These are phyloP conservation scores for Euwallacea fornicatus DNA, from an alignment of 1,140 invertebrate genomes.

Conservation along the genomic window DNA sequence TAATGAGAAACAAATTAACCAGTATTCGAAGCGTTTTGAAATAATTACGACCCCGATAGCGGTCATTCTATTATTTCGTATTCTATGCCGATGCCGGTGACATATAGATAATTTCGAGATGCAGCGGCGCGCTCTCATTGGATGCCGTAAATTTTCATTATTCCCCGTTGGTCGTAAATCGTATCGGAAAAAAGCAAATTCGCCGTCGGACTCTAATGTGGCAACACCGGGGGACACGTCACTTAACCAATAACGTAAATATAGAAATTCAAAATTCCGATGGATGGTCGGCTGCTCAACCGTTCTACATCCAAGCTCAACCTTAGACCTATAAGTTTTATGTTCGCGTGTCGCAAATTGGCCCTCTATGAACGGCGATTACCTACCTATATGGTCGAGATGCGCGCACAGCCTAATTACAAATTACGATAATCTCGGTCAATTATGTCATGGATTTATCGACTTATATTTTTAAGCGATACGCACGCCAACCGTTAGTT, in stretches of 20 bases:
- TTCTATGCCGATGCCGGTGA: slow-evolving; percentile 13
- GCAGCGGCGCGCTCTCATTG: background rate
- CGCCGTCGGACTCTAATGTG: too few species aligned
- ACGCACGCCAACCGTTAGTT: slow-evolving; percentile 8
- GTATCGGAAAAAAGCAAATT: too few species aligned
- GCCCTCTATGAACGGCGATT: background rate
- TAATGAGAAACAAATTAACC: slow-evolving; percentile 34
- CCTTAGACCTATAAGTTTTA: background rate
- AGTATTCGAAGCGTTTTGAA: slow-evolving; percentile 29
- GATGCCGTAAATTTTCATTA: slow-evolving; percentile 2
- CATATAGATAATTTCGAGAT: slow-evolving; percentile 5
- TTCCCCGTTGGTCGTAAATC: background rate
- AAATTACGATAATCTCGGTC: slow-evolving; percentile 4
- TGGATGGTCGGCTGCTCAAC: too few species aligned
- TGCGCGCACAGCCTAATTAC: background rate
- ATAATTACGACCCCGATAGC: slow-evolving; percentile 30
- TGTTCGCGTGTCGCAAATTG: background rate
- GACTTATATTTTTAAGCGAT: background rate
- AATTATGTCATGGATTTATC: background rate
- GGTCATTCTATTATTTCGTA: slow-evolving; percentile 27
- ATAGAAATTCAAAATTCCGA: too few species aligned
- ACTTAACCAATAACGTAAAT: too few species aligned
- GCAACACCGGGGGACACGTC: too few species aligned
- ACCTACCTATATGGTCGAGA: background rate
- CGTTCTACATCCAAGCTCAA: background rate